These are phyloP conservation scores for Drosophila phalerata DNA, from an alignment of 2,888 invertebrate species.

Conservation along the genomic window DNA sequence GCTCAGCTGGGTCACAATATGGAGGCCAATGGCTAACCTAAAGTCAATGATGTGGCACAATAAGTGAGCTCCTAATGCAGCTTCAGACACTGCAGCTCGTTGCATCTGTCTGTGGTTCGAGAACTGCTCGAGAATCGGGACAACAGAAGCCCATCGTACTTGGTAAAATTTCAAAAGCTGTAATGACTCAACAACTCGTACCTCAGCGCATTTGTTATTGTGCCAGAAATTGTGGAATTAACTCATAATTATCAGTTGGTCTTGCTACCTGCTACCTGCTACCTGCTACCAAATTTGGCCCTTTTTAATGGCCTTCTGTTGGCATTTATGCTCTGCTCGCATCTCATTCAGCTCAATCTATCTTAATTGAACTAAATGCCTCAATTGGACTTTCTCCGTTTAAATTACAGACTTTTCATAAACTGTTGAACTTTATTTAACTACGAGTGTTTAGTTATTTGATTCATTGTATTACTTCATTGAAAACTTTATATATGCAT, in stretches of 20 bases:
- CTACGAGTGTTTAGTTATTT: not conserved
- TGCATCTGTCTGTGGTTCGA: conserved; percentile 5
- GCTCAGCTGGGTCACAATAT: conserved; percentile 9
- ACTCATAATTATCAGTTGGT: conserved; percentile 15
- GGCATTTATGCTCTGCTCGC: not conserved
- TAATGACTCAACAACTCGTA: conserved; percentile 8
- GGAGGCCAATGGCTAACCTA: conserved; percentile 9
- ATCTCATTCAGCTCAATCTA: not conserved
- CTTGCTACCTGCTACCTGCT: too few relatives aligned
- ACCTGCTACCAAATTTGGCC: conserved; percentile 7
- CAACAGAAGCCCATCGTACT: conserved; percentile 14
- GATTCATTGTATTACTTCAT: not conserved
- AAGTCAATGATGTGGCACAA: conserved; percentile 33
- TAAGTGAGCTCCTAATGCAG: conserved; percentile 27
- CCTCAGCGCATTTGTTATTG: conserved; percentile 1
- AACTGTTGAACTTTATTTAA: not conserved
- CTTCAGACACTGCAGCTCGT: conserved; percentile 8
- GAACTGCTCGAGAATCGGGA: conserved; percentile 4
- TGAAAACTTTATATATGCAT: too few relatives aligned
- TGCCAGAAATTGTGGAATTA: conserved; percentile 22
- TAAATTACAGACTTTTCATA: not conserved
- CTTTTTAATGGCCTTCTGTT: conserved; percentile 1
- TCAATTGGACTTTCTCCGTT: not conserved
- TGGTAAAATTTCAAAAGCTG: conserved; percentile 3
- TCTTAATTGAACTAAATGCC: not conserved